These are phyloP conservation scores for Botia kubotai DNA, from an alignment of 2,797 vertebrate species.

Conservation along the genomic window DNA sequence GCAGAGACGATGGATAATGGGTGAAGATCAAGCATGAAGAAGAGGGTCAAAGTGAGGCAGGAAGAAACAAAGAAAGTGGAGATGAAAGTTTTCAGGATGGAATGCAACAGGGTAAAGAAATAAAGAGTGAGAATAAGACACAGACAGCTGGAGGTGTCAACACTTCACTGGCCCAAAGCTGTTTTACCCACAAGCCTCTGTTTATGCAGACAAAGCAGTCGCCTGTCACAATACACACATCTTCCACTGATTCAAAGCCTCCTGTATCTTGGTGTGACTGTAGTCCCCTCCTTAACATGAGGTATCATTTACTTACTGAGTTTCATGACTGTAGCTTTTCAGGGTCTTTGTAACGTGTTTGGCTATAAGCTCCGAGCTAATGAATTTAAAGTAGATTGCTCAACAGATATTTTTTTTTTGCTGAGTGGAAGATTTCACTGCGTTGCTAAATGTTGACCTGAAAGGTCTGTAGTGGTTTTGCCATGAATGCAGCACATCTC, in stretches of 20 bases:
- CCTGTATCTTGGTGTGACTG: slow-evolving; percentile 22
- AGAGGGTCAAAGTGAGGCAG: slow-evolving; percentile 45
- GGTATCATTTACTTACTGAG: slow-evolving; percentile 30
- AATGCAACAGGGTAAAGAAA: slow-evolving; percentile 54
- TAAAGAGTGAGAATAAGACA: slow-evolving; percentile 64
- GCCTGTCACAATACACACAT: slow-evolving; percentile 77
- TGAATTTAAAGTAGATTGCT: slow-evolving; percentile 25
- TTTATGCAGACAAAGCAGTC: slow-evolving; percentile 71
- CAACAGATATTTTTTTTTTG: slow-evolving; percentile 8
- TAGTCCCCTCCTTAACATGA: slow-evolving; percentile 10
- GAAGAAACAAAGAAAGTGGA: slow-evolving; percentile 53
- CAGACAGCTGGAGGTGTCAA: slow-evolving; percentile 84
- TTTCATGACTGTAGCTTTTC: slow-evolving; percentile 26
- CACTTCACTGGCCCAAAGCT: slow-evolving; percentile 70
- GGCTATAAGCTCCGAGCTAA: slow-evolving; percentile 10
- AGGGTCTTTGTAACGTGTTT: slow-evolving; percentile 42
- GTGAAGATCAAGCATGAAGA: slow-evolving; percentile 36
- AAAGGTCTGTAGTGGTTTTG: not conserved
- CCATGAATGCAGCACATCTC: slow-evolving; percentile 21
- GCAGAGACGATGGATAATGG: slow-evolving; percentile 36
- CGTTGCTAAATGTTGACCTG: not conserved
- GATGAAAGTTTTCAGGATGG: slow-evolving; percentile 30
- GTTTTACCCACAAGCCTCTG: slow-evolving; percentile 69
- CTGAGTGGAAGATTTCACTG: not conserved
- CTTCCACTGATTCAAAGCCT: slow-evolving; percentile 63